phyloP scores from a whole-genome alignment of 23 tunicate genomes.

The Aplidium turbinatum region DNA sequence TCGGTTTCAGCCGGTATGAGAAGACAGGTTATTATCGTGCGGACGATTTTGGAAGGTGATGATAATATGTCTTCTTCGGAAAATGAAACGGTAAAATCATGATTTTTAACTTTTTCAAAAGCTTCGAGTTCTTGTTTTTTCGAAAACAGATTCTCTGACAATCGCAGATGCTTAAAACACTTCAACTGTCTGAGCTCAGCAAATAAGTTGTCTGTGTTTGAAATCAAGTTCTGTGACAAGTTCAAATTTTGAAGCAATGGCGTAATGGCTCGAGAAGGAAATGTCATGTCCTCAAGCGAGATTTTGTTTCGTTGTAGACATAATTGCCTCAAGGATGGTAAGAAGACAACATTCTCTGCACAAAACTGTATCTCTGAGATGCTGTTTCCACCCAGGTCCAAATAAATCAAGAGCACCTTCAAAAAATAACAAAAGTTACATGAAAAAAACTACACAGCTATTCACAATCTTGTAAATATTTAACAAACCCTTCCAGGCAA shows the following conservation, averaged over 20 bases:
- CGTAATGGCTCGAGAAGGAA: background rate
- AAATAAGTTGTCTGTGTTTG: constrained; percentile 9
- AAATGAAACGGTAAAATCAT: constrained; percentile 6
- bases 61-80: background rate
- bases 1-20: background rate
- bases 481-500: too few relatives aligned
- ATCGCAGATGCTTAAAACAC: constrained; percentile 13
- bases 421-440: background rate
- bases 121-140: constrained; percentile 20
- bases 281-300: background rate
- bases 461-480: too few relatives aligned
- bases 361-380: constrained; percentile 24
- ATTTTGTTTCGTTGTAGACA: constrained; percentile 34
- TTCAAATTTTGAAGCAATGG: constrained; percentile 28
- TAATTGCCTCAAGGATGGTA: constrained; percentile 23
- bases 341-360: background rate
- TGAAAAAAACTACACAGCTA: too few relatives aligned
- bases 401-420: constrained; percentile 44
- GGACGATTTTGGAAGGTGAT: background rate
- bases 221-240: constrained; percentile 43
- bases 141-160: constrained; percentile 48
- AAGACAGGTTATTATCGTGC: background rate
- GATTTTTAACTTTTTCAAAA: background rate
- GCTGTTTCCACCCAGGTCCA: constrained; percentile 47
- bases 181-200: background rate